Percentiles rank a stretch among this genome's conserved stretches.
These are phyloP conservation scores for Habroteleia sp. DNA, from an alignment of 2,888 invertebrate genomes.

Conservation along the genomic window DNA sequence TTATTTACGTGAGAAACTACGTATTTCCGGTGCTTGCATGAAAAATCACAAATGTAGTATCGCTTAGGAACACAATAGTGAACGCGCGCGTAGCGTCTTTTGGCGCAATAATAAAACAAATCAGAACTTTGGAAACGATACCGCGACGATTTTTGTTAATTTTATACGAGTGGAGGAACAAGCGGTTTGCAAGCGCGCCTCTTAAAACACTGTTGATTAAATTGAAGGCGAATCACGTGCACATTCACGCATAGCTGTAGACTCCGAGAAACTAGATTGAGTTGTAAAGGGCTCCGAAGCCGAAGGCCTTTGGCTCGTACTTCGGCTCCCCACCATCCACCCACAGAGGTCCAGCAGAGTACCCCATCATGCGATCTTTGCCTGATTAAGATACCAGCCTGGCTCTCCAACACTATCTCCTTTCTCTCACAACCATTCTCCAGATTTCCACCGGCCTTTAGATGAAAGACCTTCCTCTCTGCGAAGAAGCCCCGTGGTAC, in stretches of 20 bases:
- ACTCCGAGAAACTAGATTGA: slow-evolving; percentile 80
- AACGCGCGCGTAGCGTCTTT: slow-evolving; percentile 27
- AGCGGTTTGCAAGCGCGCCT: slow-evolving; percentile 3
- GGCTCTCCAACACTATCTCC: slow-evolving; percentile 70
- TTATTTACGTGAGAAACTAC: slow-evolving; percentile 37
- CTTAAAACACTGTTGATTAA: slow-evolving; percentile 17
- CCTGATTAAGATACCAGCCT: slow-evolving; percentile 80
- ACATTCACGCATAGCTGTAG: slow-evolving; percentile 69
- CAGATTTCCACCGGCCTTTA: slow-evolving; percentile 67
- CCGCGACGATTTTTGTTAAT: background rate
- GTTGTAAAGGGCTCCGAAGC: slow-evolving; percentile 78
- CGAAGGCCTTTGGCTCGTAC: slow-evolving; percentile 70
- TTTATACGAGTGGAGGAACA: background rate
- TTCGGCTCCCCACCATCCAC: slow-evolving; percentile 63
- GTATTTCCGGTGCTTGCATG: slow-evolving; percentile 52
- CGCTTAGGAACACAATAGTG: slow-evolving; percentile 16
- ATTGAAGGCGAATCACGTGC: slow-evolving; percentile 40
- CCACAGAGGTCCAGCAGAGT: slow-evolving; percentile 73
- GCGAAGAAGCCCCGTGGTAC: slow-evolving; percentile 63
- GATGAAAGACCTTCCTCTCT: slow-evolving; percentile 63
- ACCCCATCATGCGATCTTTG: slow-evolving; percentile 76
- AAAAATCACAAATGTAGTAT: slow-evolving; percentile 31
- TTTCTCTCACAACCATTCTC: slow-evolving; percentile 66
- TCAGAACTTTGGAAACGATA: background rate
- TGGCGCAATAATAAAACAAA: slow-evolving; percentile 3